Conservation (phyloP, 1,140 invertebrate species). For the Trypoxylus dichotomus region DNA sequence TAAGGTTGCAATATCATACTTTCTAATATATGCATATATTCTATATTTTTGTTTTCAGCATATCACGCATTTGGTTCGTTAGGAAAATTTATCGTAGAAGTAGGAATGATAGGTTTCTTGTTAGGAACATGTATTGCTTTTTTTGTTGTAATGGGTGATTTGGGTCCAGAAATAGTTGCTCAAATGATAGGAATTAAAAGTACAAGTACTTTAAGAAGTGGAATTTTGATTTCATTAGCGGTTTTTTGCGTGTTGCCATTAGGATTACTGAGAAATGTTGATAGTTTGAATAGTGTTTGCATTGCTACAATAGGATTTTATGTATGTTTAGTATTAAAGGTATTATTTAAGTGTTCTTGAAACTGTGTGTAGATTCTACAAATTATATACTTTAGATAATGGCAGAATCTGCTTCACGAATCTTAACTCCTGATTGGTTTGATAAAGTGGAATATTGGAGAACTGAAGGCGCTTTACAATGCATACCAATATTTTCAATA, state of each 20-base stretch:
- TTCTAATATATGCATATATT: background rate
- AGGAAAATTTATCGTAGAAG: constrained; percentile 90
- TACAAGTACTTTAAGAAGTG: constrained; percentile 67
- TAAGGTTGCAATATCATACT: constrained; percentile 45
- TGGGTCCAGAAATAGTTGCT: constrained; percentile 87
- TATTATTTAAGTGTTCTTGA: constrained; percentile 50
- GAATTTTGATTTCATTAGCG: constrained; percentile 69
- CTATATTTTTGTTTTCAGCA: constrained; percentile 58
- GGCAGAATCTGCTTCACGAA: constrained; percentile 71
- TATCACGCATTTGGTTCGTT: constrained; percentile 86
- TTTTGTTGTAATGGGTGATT: constrained; percentile 96
- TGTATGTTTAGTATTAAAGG: constrained; percentile 83
- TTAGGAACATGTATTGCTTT: constrained; percentile 95
- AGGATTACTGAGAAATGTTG: constrained; percentile 86
- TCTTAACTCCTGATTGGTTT: constrained; percentile 74
- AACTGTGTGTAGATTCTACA: background rate
- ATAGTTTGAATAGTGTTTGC: constrained; percentile 85
- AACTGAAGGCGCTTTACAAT: constrained; percentile 81
- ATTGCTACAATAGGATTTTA: constrained; percentile 91
- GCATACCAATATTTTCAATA: constrained; percentile 94
- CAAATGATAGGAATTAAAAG: constrained; percentile 78
- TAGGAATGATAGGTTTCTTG: constrained; percentile 91
- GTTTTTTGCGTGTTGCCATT: constrained; percentile 87
- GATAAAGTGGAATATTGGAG: constrained; percentile 81
- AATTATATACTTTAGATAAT: constrained; percentile 64